These are phyloP conservation scores for Bubo bubo DNA, from an alignment of 2,113 vertebrate species.

Conservation along the genomic window DNA sequence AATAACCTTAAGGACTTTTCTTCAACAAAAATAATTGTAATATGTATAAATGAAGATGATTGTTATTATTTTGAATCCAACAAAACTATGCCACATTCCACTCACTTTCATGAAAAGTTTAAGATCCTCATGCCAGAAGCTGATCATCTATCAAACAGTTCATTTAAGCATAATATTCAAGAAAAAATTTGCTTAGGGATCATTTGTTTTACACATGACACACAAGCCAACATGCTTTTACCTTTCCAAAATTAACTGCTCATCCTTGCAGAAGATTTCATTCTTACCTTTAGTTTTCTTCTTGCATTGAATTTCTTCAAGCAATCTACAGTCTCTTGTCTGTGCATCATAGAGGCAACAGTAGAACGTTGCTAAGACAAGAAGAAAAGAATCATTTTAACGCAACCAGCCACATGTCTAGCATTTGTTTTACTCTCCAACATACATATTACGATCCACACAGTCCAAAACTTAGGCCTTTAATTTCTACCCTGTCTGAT, in stretches of 20 bases:
- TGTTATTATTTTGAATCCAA: background rate
- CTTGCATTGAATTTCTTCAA: constrained; percentile 97
- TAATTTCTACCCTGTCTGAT: background rate
- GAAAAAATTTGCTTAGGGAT: background rate
- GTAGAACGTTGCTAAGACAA: constrained; percentile 92
- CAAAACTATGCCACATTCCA: background rate
- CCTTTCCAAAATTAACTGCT: background rate
- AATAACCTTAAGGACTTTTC: background rate
- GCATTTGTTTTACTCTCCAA: background rate
- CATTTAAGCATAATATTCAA: background rate
- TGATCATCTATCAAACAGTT: background rate
- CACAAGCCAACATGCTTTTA: background rate
- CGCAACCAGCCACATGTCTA: background rate
- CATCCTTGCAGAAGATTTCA: background rate
- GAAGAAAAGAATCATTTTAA: background rate
- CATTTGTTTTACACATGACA: background rate
- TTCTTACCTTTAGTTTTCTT: constrained; percentile 91
- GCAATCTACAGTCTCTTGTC: constrained; percentile 97
- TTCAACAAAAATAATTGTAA: background rate
- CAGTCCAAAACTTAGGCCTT: background rate
- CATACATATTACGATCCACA: background rate
- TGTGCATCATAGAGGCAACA: constrained; percentile 98
- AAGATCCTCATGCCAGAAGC: background rate
- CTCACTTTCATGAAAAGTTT: background rate
- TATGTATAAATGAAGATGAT: background rate